Conservation (phyloP, 2,888 invertebrate genomes). For the Polydrusus tereticollis region DNA sequence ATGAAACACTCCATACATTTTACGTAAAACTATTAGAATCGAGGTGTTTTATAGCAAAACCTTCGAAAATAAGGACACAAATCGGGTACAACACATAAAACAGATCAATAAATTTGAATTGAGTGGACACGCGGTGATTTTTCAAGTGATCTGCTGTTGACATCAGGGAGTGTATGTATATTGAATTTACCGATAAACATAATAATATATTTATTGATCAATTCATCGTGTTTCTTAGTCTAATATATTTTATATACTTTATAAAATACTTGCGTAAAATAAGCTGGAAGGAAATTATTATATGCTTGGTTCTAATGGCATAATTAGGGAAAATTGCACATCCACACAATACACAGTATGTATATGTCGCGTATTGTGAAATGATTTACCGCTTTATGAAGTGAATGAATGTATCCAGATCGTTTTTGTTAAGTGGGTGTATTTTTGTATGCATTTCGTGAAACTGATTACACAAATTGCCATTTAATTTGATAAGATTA, state of each 20-base stretch:
- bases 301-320: neutral
- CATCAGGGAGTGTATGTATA: neutral
- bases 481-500: no score
- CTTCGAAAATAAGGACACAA: slow-evolving; percentile 18
- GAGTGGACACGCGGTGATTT: slow-evolving; percentile 14
- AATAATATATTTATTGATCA: neutral
- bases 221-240: neutral
- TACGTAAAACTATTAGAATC: neutral
- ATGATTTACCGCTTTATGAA: no score
- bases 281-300: neutral
- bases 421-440: no score
- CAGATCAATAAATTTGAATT: slow-evolving; percentile 11
- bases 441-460: no score
- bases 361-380: no score
- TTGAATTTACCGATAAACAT: neutral
- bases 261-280: neutral
- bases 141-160: slow-evolving; percentile 23
- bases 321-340: no score
- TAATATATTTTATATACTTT: neutral
- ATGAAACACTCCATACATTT: neutral
- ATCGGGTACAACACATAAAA: neutral
- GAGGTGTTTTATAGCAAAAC: slow-evolving; percentile 14
- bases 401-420: no score
- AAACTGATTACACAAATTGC: no score
- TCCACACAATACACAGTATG: no score